These are phyloP conservation scores for Lasiurus cinereus DNA, from an alignment of 2,113 vertebrate species.

Conservation along the genomic window DNA sequence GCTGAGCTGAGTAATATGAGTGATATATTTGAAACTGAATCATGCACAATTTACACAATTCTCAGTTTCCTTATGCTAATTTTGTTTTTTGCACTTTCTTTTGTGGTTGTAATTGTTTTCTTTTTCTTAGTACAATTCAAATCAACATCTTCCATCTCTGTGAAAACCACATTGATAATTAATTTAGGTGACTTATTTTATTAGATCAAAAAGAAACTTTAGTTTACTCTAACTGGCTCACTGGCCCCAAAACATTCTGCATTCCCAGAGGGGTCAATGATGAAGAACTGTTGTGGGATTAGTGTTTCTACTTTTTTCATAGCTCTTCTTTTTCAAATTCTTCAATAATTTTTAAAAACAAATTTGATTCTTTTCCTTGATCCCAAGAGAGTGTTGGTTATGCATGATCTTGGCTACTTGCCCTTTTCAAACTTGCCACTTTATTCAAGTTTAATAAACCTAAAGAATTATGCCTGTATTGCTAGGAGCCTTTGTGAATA, in stretches of 20 bases:
- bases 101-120: constrained; percentile 57
- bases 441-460: not conserved
- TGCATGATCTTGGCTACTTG: constrained; percentile 40
- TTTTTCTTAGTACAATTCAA: not conserved
- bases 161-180: constrained; percentile 62
- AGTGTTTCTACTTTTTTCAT: not conserved
- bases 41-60: constrained; percentile 32
- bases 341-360: constrained; percentile 43
- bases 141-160: not conserved
- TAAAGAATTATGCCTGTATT: not conserved
- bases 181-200: constrained; percentile 63
- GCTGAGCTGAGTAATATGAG: fast-evolving
- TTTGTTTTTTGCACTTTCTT: constrained; percentile 18
- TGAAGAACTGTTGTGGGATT: constrained; percentile 37
- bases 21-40: not conserved
- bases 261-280: not conserved
- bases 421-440: not conserved
- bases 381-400: constrained; percentile 65
- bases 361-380: constrained; percentile 63
- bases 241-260: not conserved
- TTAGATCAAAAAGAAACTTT: constrained; percentile 59
- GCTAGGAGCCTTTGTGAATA: not conserved
- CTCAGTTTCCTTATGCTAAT: constrained; percentile 10
- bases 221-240: not conserved
- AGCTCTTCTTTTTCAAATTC: constrained; percentile 32